Evolutionary conservation across 2,113 vertebrate genomes (phyloP).

Genomic region (Rutilus rutilus): DNA sequence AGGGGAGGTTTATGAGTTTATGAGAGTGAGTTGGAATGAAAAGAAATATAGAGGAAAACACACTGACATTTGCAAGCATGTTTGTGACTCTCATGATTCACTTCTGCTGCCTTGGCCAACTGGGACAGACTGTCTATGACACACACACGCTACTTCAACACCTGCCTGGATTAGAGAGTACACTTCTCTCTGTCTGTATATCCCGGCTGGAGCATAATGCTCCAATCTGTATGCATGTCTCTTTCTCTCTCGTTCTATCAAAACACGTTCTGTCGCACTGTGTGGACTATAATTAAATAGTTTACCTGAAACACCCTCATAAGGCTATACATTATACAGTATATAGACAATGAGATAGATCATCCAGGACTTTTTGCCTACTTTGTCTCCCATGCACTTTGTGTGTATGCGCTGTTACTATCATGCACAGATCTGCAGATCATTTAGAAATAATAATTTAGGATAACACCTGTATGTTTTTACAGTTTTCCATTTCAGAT

Average conservation of each 20-base stretch:
- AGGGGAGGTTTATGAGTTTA: neutral
- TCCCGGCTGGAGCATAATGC: slow-evolving; percentile 19
- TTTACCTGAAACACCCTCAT: neutral
- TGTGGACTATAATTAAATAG: slow-evolving; percentile 1
- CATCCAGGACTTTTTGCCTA: neutral
- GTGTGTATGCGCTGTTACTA: too few species aligned
- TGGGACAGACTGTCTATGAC: slow-evolving; percentile 23
- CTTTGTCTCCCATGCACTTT: neutral
- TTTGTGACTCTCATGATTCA: slow-evolving; percentile 39
- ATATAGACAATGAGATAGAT: too few species aligned
- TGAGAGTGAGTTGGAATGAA: neutral
- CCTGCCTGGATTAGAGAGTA: slow-evolving; percentile 45
- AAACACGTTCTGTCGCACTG: slow-evolving; percentile 16
- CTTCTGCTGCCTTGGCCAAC: neutral
- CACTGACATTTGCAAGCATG: slow-evolving; percentile 15
- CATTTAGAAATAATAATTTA: too few species aligned
- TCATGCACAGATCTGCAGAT: too few species aligned
- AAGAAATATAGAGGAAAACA: slow-evolving; percentile 14
- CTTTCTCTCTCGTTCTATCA: neutral
- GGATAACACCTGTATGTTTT: too few species aligned
- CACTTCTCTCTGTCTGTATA: neutral
- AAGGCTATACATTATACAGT: too few species aligned
- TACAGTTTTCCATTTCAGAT: too few species aligned
- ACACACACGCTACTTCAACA: slow-evolving; percentile 5
- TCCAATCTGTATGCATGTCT: neutral